phyloP scores from a whole-genome alignment of 92 coral and sea anemone species.

The Palythoa caribaeorum region DNA sequence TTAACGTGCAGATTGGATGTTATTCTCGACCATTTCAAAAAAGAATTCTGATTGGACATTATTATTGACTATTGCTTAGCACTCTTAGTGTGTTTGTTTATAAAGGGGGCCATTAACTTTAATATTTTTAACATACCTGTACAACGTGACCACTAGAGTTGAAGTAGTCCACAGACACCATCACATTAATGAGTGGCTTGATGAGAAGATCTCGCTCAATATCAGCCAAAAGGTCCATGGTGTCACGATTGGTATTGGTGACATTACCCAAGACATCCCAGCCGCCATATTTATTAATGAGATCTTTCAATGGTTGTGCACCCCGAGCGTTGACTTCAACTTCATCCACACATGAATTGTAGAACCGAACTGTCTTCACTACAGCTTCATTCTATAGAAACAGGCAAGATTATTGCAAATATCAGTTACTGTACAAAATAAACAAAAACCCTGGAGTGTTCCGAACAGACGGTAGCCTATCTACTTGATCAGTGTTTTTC shows the following conservation, averaged over 20 bases:
- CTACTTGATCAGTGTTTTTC: no score
- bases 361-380: slow-evolving; percentile 27
- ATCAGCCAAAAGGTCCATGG: slow-evolving; percentile 2
- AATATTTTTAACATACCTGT: background rate
- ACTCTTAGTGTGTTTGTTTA: no score
- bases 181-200: slow-evolving; percentile 1
- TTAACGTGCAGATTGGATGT: no score
- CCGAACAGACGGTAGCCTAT: no score
- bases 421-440: no score
- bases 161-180: background rate
- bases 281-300: slow-evolving; percentile 36
- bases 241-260: background rate
- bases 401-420: no score
- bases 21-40: no score
- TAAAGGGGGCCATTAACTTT: no score
- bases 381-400: slow-evolving; percentile 18
- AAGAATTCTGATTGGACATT: no score
- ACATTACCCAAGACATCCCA: slow-evolving; percentile 21
- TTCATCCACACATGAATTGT: slow-evolving; percentile 7
- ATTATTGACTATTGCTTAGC: no score
- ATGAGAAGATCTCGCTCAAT: slow-evolving; percentile 22
- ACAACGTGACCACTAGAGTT: slow-evolving; percentile 24
- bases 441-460: no score
- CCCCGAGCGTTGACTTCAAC: background rate
- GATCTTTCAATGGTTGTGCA: background rate